Conservation (phyloP, 2,888 invertebrate species). For the Melinaea marsaeus region DNA sequence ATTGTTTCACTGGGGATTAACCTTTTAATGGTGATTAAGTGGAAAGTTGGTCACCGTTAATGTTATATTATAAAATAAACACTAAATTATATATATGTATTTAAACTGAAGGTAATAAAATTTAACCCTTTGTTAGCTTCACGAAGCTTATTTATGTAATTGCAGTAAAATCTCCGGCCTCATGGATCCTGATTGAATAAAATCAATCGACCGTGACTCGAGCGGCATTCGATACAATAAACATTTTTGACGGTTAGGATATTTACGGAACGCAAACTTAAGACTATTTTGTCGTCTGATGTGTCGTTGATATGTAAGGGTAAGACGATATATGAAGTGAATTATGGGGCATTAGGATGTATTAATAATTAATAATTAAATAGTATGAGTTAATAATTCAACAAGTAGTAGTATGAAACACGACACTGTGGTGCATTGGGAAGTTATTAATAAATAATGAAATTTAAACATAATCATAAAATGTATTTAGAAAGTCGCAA, state of each 20-base stretch:
- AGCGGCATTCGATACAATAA: conserved; percentile 55
- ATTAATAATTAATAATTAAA: no score
- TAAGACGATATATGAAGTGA: no score
- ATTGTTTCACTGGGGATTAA: conserved; percentile 11
- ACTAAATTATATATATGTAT: no score
- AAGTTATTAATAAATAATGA: no score
- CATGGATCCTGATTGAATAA: conserved; percentile 52
- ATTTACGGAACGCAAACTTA: conserved; percentile 46
- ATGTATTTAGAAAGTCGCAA: not conserved
- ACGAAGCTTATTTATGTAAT: conserved; percentile 19
- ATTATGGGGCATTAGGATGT: not conserved
- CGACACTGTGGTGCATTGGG: no score
- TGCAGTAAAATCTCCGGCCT: conserved; percentile 36
- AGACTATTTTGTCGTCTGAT: conserved; percentile 26
- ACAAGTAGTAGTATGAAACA: no score
- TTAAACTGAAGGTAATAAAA: not conserved
- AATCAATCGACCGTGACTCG: conserved; percentile 62
- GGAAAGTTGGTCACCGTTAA: not conserved
- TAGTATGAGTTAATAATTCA: not conserved
- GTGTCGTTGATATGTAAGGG: not conserved
- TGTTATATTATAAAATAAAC: no score
- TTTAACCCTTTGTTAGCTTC: not conserved
- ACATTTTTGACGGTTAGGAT: conserved; percentile 53
- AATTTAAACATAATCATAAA: not conserved
- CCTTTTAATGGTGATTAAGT: conserved; percentile 1